A percentile compares a stretch with the other conserved stretches of the same genome.
Evolutionary conservation across 2,888 invertebrate species (phyloP).

Genomic region (Cataglyphis cursor): DNA sequence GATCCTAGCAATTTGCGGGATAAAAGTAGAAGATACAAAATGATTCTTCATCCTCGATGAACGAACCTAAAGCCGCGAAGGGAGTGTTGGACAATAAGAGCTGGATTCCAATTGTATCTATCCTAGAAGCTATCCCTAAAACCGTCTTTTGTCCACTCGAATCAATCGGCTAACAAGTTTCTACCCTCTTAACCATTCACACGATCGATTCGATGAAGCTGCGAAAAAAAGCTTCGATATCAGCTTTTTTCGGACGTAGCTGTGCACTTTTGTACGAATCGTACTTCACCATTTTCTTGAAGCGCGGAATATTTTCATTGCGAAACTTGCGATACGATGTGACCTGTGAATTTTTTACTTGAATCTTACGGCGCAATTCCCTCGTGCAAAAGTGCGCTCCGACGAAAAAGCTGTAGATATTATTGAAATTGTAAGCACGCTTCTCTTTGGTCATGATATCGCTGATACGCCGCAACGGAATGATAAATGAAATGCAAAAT

Average conservation of each 20-base stretch:
- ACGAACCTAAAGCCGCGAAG: conserved; percentile 43
- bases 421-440: conserved; percentile 38
- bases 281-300: background rate
- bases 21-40: background rate
- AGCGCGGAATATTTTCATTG: conserved; percentile 11
- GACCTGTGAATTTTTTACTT: conserved; percentile 23
- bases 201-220: conserved; percentile 63
- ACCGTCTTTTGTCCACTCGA: conserved; percentile 71
- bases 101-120: conserved; percentile 32
- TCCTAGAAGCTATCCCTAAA: conserved; percentile 41
- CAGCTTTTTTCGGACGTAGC: conserved; percentile 56
- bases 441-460: conserved; percentile 33
- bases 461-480: conserved; percentile 53
- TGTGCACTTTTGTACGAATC: background rate
- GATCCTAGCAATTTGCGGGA: background rate
- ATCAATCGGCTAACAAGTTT: conserved; percentile 73
- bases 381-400: background rate
- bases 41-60: conserved; percentile 14
- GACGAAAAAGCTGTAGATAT: conserved; percentile 5
- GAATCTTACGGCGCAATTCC: conserved; percentile 1
- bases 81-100: conserved; percentile 64
- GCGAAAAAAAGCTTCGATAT: conserved; percentile 68
- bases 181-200: conserved; percentile 68
- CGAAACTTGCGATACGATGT: conserved; percentile 2
- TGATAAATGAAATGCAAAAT: conserved; percentile 42